These are phyloP conservation scores for Hirtodrosophila cameraria DNA, from an alignment of 2,888 invertebrate genomes.

Conservation along the genomic window DNA sequence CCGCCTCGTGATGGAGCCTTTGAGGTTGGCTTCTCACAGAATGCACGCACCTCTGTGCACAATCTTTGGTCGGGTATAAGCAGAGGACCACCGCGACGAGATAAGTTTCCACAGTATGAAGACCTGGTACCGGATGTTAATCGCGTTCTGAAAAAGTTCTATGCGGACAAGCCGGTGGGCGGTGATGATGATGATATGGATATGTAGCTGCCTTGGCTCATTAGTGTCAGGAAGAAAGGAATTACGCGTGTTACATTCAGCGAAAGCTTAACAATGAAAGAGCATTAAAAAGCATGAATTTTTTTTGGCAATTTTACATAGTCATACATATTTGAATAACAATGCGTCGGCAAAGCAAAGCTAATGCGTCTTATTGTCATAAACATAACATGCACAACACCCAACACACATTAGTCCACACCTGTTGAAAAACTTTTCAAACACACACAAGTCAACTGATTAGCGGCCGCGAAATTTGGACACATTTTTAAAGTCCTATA, in stretches of 20 bases:
- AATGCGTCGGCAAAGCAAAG: constrained; percentile 34
- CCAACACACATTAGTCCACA: constrained; percentile 13
- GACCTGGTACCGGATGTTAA: constrained; percentile 71
- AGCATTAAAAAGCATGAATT: constrained; percentile 30
- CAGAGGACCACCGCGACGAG: constrained; percentile 81
- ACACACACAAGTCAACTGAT: constrained; percentile 30
- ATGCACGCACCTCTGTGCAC: constrained; percentile 77
- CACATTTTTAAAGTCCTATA: no score
- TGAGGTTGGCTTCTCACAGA: constrained; percentile 80
- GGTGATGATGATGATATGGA: constrained; percentile 49
- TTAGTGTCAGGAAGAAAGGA: neutral
- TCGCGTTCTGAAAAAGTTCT: constrained; percentile 78
- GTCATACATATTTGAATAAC: constrained; percentile 45
- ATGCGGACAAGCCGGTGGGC: constrained; percentile 63
- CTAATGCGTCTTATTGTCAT: constrained; percentile 46
- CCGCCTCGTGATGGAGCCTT: constrained; percentile 78
- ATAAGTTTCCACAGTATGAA: constrained; percentile 80
- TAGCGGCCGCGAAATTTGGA: constrained; percentile 23
- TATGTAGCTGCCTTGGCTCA: constrained; percentile 9
- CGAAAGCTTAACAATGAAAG: constrained; percentile 30
- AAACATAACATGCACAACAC: constrained; percentile 1
- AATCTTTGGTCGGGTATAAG: constrained; percentile 76
- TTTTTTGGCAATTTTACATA: constrained; percentile 7
- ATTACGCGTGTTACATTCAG: neutral
- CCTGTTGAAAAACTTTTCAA: constrained; percentile 31